phyloP scores from a whole-genome alignment of 1,140 invertebrate genomes.

The Hycleus cichorii region DNA sequence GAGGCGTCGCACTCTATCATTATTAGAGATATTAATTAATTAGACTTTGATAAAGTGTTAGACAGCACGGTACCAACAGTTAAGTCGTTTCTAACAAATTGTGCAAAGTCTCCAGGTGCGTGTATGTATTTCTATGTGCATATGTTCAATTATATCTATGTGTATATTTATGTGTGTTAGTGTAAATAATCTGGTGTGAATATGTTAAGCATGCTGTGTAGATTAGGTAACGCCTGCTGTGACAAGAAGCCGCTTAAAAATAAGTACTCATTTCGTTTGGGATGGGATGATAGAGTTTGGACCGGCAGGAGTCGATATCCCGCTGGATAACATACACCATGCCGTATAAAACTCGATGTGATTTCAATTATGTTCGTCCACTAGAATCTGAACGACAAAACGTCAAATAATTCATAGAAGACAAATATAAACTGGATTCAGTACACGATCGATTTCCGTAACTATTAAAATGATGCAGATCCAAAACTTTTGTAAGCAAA shows the following conservation, averaged over 20 bases:
- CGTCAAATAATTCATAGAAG: background rate
- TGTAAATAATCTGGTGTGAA: conserved; percentile 25
- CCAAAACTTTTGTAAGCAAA: no score
- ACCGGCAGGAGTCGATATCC: conserved; percentile 14
- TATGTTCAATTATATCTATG: background rate
- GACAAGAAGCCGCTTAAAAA: conserved; percentile 26
- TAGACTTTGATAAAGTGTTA: conserved; percentile 11
- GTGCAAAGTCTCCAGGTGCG: conserved; percentile 9
- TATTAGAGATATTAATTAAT: conserved; percentile 16
- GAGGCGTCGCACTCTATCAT: conserved; percentile 1
- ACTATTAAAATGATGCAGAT: no score
- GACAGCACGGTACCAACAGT: conserved; percentile 12
- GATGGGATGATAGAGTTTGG: conserved; percentile 15
- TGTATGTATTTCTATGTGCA: background rate
- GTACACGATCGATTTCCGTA: no score
- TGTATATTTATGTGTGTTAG: background rate
- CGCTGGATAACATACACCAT: conserved; percentile 13
- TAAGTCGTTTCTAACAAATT: conserved; percentile 10
- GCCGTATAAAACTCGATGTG: conserved; percentile 9
- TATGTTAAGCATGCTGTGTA: conserved; percentile 23
- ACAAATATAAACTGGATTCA: no score
- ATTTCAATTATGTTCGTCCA: conserved; percentile 15
- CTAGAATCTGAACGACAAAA: background rate
- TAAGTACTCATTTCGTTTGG: conserved; percentile 12
- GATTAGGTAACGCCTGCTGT: conserved; percentile 22